Evolutionary conservation across 2,113 vertebrate genomes (phyloP).

Genomic region (Taxidea taxus): DNA sequence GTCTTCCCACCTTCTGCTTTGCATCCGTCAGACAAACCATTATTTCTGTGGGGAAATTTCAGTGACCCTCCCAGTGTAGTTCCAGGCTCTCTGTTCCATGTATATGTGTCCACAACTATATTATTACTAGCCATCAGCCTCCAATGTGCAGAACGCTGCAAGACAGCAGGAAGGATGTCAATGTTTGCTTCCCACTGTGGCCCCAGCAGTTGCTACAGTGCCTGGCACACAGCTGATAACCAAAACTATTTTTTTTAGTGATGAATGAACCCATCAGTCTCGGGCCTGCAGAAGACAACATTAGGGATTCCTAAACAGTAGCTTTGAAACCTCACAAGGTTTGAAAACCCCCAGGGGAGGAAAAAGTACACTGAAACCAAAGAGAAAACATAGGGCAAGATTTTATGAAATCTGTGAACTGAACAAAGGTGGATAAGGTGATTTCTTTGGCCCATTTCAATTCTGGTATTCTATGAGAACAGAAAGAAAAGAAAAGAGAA

Average conservation of each 20-base stretch:
- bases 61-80: neutral
- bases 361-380: neutral
- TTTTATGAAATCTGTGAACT: neutral
- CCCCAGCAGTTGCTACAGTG: neutral
- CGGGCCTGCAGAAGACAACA: neutral
- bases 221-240: neutral
- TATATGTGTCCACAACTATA: rapidly evolving
- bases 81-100: neutral
- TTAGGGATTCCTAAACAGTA: neutral
- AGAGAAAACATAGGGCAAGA: neutral
- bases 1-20: neutral
- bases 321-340: neutral
- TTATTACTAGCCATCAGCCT: neutral
- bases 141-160: neutral
- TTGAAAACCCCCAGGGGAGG: neutral
- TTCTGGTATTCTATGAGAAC: neutral
- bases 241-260: neutral
- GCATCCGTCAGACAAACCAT: neutral
- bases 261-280: neutral
- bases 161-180: neutral
- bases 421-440: neutral
- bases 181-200: neutral
- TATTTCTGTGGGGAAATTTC: neutral
- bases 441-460: neutral
- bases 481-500: neutral